Conservation (phyloP, 2,113 vertebrate species). For the Ptychochromis oligacanthus region DNA sequence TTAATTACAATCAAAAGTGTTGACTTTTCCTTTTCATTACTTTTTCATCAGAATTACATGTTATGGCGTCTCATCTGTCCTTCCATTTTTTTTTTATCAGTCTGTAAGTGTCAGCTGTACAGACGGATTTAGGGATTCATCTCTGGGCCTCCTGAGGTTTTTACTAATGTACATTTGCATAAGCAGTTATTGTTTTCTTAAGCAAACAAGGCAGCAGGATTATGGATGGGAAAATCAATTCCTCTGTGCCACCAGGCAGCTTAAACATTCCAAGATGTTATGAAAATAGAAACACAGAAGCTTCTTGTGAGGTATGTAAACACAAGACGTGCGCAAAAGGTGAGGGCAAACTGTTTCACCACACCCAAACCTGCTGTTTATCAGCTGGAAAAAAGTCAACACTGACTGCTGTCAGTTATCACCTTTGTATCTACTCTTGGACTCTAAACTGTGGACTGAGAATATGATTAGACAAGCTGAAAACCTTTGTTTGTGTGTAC, state of each 20-base stretch:
- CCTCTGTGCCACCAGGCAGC: not conserved
- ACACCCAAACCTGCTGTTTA: constrained; percentile 4
- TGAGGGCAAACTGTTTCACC: constrained; percentile 1
- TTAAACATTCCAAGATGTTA: not conserved
- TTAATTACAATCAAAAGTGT: constrained; percentile 14
- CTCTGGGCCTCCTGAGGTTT: not conserved
- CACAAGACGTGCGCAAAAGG: constrained; percentile 45
- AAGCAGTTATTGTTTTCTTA: not conserved
- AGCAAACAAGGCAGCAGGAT: constrained; percentile 38
- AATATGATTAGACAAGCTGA: not conserved
- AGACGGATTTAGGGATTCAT: not conserved
- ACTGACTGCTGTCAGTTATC: not conserved
- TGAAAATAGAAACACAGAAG: not conserved
- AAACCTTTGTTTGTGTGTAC: not conserved
- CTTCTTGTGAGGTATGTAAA: constrained; percentile 1
- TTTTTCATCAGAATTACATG: not conserved
- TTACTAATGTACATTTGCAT: not conserved
- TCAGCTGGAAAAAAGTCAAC: not conserved
- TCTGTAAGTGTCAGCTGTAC: not conserved
- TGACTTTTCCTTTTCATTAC: constrained; percentile 19
- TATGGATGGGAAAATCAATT: not conserved
- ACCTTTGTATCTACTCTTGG: not conserved
- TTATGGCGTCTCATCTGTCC: not conserved
- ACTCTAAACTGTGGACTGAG: not conserved
- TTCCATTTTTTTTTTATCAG: not conserved